Evolutionary conservation across 37 sponge, comb jelly and placozoan species (phyloP), one percentile per base, ranked within the genome.

Genomic region (Agelas oroides): DNA sequence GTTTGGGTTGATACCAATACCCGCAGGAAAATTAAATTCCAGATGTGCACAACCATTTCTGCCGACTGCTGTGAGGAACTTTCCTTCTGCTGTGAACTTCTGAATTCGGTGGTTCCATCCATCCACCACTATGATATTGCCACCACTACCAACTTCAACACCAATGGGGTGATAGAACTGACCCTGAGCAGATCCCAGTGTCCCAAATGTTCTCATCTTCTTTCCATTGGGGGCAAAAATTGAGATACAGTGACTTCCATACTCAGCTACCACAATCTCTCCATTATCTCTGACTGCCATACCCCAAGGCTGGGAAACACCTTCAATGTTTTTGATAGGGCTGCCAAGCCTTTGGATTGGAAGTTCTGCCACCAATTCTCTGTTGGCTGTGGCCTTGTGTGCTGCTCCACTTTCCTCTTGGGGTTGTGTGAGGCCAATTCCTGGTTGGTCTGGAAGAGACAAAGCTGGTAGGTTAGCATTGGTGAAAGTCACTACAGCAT

Each of bases 21-120:
- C 88, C 62, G 65, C 60, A 17, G 88, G 85, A 16, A 31, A 59
- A 35, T 34, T 17, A 39, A 92, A 92, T 38, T 80, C 37, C 39
- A 86, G 69, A 5, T 63, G 75, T 35, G 37, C 69, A 0, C 35
- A 73, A 1, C 81, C 85, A 17, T 52, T 66, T 2, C 37, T 58
- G 21, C 88, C 88, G 0, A 84, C 71, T 36, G 75, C 39, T 46
- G 57, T 54, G 35, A 87, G 55, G 63, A 83, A 87, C 55, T 56
- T 21, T 32, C 92, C 92, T 12, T 84, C 85, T 12, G 66, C 20
- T 2, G 87, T 82, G 65, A 92, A 87, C 39, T 71, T 73, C 70
- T 87, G 85, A 34, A 79, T 72, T n/a, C 87, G 58, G 59, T 85
- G 58, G 59, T 85, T 85, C 2, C 57, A 37, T 16, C 53, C 77